Conservation (phyloP, 2,888 invertebrate genomes). For the Beris chalybata region DNA sequence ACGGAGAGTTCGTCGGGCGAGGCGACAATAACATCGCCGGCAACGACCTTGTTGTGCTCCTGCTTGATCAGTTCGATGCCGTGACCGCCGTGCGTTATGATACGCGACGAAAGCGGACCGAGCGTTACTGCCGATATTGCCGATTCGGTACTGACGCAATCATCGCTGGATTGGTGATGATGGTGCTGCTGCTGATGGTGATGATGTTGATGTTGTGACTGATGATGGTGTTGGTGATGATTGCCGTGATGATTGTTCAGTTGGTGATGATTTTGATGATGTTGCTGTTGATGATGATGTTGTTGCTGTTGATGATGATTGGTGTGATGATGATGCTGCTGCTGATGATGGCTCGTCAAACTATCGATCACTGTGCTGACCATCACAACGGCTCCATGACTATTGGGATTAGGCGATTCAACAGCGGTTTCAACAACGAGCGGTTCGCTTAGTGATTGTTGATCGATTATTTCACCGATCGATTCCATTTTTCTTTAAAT, state of each 20-base stretch:
- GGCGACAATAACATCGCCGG: conserved; percentile 36
- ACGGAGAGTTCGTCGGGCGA: conserved; percentile 38
- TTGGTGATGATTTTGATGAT: conserved; percentile 40
- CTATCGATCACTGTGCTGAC: conserved; percentile 50
- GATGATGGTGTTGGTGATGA: conserved; percentile 36
- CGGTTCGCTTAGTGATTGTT: conserved; percentile 60
- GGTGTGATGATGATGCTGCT: conserved; percentile 43
- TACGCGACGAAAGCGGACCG: conserved; percentile 35
- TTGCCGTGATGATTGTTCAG: conserved; percentile 40
- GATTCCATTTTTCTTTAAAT: conserved; percentile 57
- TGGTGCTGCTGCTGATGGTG: conserved; percentile 32
- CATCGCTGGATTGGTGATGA: conserved; percentile 34
- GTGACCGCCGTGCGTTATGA: conserved; percentile 38
- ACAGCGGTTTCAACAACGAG: conserved; percentile 56
- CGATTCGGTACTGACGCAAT: conserved; percentile 30
- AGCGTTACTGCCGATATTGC: conserved; percentile 35
- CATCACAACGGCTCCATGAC: conserved; percentile 53
- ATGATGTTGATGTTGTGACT: conserved; percentile 28
- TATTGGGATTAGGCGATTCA: conserved; percentile 54
- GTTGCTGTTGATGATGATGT: conserved; percentile 40
- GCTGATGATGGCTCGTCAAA: conserved; percentile 42
- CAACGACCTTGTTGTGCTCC: conserved; percentile 39
- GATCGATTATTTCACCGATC: conserved; percentile 64
- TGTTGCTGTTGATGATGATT: conserved; percentile 38
- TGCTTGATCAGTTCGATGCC: conserved; percentile 42